These are phyloP conservation scores for Grammomys surdaster DNA, from an alignment of 2,113 vertebrate species.

Conservation along the genomic window DNA sequence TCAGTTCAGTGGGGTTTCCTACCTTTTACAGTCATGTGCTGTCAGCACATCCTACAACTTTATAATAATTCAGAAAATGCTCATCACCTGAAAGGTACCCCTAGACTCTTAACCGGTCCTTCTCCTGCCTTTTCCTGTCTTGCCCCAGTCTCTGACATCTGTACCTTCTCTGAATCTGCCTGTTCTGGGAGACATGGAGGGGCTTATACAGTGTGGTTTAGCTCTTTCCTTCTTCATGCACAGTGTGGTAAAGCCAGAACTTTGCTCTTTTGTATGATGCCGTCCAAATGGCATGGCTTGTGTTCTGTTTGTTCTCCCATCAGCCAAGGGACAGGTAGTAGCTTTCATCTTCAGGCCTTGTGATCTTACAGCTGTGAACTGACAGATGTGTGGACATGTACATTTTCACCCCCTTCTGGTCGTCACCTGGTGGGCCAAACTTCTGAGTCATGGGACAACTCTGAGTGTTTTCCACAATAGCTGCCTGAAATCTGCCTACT, in stretches of 20 bases:
- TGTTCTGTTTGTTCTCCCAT: accelerated
- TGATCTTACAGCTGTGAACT: neutral
- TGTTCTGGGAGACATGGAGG: neutral
- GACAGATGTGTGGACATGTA: neutral
- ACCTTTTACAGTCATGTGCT: accelerated
- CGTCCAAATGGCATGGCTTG: accelerated
- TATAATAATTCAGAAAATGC: neutral
- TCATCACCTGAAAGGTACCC: neutral
- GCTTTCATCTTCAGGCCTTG: neutral
- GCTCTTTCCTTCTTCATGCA: accelerated
- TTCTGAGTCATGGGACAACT: neutral
- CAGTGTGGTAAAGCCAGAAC: accelerated
- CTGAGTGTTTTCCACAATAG: neutral
- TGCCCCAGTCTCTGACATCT: neutral
- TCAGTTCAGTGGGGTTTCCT: accelerated
- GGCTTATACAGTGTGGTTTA: accelerated
- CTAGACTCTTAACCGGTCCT: neutral
- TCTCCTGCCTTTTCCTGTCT: accelerated
- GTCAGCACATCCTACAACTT: neutral
- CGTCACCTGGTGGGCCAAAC: neutral
- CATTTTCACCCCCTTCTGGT: no score
- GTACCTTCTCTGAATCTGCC: neutral
- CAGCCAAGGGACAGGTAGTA: accelerated
- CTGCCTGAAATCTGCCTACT: neutral
- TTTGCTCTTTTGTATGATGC: accelerated